Percentiles rank a stretch among this genome's conserved stretches.
Evolutionary conservation across 1,140 invertebrate genomes (phyloP).

Genomic region (Drosophila pruinosa): DNA sequence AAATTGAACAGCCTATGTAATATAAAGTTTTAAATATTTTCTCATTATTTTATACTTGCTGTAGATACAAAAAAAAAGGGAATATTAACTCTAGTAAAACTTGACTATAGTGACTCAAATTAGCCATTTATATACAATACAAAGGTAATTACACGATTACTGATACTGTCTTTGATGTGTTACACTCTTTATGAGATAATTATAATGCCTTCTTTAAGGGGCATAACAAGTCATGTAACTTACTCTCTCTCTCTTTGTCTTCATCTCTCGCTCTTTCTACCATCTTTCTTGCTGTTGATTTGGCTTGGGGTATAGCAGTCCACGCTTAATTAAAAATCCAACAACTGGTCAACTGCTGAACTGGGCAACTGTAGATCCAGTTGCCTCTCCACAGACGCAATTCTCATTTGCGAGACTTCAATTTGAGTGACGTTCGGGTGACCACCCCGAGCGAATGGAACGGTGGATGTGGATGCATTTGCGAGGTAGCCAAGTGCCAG

Average conservation of each 20-base stretch:
- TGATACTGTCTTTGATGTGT: neutral
- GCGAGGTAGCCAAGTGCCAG: conserved; percentile 57
- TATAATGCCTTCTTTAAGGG: neutral
- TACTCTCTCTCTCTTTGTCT: neutral
- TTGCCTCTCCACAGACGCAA: conserved; percentile 19
- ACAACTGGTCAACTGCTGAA: conserved; percentile 50
- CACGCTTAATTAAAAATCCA: conserved; percentile 79
- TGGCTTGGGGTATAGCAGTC: conserved; percentile 49
- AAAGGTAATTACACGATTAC: no score
- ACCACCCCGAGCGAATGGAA: conserved; percentile 59
- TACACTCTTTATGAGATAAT: neutral
- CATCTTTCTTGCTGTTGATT: conserved; percentile 46
- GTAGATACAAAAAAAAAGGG: no score
- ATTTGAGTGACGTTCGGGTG: conserved; percentile 75
- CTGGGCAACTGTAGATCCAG: conserved; percentile 34
- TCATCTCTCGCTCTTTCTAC: neutral
- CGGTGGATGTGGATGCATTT: conserved; percentile 13
- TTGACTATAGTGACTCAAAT: neutral
- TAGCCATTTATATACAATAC: no score
- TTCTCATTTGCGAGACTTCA: conserved; percentile 78
- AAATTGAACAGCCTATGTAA: no score
- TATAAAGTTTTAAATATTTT: no score
- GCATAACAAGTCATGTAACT: conserved; percentile 61
- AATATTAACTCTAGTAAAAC: no score
- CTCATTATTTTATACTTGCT: no score